Evolutionary conservation across 2,113 vertebrate genomes (phyloP).

Genomic region (Corythaeola cristata): DNA sequence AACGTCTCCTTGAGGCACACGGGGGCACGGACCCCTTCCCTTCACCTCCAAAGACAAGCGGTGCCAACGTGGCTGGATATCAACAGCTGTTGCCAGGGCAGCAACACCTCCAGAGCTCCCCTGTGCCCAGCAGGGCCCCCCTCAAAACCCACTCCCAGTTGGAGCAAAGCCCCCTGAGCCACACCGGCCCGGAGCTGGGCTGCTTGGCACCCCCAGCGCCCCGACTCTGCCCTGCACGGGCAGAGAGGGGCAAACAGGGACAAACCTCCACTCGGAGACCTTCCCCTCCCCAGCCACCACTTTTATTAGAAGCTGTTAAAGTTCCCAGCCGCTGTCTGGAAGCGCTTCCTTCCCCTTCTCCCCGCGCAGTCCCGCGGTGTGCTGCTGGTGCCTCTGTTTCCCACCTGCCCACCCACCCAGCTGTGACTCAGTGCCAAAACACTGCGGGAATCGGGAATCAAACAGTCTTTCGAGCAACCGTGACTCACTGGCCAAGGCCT

Average conservation of each 20-base stretch:
- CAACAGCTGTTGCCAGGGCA: neutral
- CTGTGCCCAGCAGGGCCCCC: neutral
- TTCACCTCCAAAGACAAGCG: neutral
- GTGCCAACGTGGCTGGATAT: accelerated
- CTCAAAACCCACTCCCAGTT: neutral
- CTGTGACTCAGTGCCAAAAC: constrained; percentile 61
- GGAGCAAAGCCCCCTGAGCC: neutral
- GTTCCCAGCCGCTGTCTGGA: neutral
- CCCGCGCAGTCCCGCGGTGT: neutral
- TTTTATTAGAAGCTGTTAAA: neutral
- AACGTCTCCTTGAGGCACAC: accelerated
- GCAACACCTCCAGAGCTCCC: neutral
- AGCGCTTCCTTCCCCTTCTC: neutral
- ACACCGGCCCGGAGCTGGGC: neutral
- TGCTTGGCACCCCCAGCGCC: accelerated
- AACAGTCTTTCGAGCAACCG: constrained; percentile 40
- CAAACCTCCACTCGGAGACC: neutral
- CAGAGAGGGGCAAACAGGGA: neutral
- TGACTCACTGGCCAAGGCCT: constrained; percentile 48
- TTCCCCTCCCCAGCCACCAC: neutral
- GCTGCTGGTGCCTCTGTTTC: neutral
- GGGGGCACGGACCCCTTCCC: neutral
- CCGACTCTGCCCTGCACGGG: neutral
- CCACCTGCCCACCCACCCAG: constrained; percentile 44
- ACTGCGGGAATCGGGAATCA: neutral